Evolutionary conservation across 2,888 invertebrate genomes (phyloP), one percentile per base, ranked within the genome.

Genomic region (Colletes collaris): DNA sequence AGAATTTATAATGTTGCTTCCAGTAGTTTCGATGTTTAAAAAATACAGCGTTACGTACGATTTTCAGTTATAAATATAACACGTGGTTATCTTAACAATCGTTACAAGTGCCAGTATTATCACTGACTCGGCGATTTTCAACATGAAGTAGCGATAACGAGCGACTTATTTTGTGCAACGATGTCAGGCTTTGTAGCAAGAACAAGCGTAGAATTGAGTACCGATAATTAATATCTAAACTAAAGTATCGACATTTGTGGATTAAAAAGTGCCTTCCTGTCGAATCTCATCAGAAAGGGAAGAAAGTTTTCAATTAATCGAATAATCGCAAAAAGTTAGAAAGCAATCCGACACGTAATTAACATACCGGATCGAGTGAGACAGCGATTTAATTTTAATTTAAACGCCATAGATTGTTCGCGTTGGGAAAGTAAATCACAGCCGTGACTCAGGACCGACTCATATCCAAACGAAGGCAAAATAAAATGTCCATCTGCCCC

Each of bases 51-150:
- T 27, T 50, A 19, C 40, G 53, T 8, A 8, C 53, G 64, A 82
- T 67, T 58, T 75, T 75, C 68, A 75, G 80, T 78, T 58, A 77
- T 69, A 79, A 69, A 77, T 77, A 76, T 79, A 64, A 8, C 27
- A 6, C n/a, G 46, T 27, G 19, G 7, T 49, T 58, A 73, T 78
- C 78, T 58, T 44, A 35, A 35, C 49, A 64, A 75, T 70, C 52
- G 52, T 70, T 81, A 75, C 64, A 72, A 56, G 59, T 16, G 40
- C 40, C 55, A 76, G 63, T 71, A 83, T 77, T 71, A 83, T 81
- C 79, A 59, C 49, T 66, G 64, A 64, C 59, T 50, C 55, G 52
- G 53, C 40, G 52, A 67, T 73, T 53, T 37, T 76, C 56, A 63
- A 50, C 50, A 10, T 62, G 37, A 35, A 16, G 44, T 64, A 11